Percentiles rank a stretch among this genome's conserved stretches.
Evolutionary conservation across 2,888 invertebrate genomes (phyloP).

Genomic region (Glaucopsyche alexis): DNA sequence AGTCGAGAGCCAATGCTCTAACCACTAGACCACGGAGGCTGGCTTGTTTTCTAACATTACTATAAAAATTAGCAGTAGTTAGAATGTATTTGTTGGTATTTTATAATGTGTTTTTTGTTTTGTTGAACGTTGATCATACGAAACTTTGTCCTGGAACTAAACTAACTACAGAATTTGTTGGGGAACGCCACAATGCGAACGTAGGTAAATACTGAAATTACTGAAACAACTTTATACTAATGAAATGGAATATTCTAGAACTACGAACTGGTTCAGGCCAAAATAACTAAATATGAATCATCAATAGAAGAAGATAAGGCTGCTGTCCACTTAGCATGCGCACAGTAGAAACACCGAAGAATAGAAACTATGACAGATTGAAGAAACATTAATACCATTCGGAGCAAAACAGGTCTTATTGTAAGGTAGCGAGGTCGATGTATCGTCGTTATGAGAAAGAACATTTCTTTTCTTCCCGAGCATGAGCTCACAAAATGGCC

Average conservation of each 20-base stretch:
- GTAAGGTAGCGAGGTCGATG: no score
- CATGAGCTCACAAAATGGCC: no score
- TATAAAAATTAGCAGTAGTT: neutral
- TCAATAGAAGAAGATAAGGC: neutral
- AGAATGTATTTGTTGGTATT: neutral
- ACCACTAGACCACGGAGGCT: no score
- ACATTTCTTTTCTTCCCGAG: no score
- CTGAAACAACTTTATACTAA: slow-evolving; percentile 13
- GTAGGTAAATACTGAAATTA: neutral
- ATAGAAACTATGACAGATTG: no score
- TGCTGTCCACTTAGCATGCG: neutral
- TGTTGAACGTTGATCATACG: neutral
- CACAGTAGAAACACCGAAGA: no score
- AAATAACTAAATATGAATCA: neutral
- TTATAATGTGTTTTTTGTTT: neutral
- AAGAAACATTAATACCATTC: no score
- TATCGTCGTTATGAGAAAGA: no score
- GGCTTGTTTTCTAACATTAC: no score
- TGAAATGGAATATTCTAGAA: slow-evolving; percentile 11
- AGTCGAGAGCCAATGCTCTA: no score
- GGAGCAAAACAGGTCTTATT: no score
- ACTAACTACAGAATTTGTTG: slow-evolving; percentile 10
- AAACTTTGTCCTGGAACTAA: neutral
- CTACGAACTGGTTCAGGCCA: neutral
- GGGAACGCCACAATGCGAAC: slow-evolving; percentile 4